Evolutionary conservation across 1,140 invertebrate genomes (phyloP).

Genomic region (Nasonia vitripennis): DNA sequence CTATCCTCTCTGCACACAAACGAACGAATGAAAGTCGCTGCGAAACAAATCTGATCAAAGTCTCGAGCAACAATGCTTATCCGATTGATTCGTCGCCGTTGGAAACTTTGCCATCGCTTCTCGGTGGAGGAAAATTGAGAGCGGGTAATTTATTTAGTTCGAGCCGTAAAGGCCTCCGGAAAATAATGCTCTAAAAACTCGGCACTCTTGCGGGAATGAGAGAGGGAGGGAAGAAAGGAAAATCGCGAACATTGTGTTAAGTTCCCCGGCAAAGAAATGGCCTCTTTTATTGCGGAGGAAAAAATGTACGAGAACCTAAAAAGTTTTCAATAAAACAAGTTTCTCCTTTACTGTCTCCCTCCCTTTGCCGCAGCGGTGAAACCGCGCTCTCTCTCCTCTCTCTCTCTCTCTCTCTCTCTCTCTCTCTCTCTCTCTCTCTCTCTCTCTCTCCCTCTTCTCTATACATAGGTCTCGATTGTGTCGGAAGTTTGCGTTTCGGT

Average conservation of each 20-base stretch:
- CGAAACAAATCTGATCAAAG: background rate
- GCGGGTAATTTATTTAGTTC: slow-evolving; percentile 47
- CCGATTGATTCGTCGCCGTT: background rate
- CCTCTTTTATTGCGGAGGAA: slow-evolving; percentile 32
- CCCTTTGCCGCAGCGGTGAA: no score
- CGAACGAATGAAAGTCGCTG: no score
- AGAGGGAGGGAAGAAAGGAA: slow-evolving; percentile 6
- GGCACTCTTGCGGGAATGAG: background rate
- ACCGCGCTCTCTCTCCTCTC: no score
- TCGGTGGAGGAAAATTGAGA: slow-evolving; percentile 29
- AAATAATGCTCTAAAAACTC: slow-evolving; percentile 40
- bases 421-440: background rate
- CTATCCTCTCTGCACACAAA: slow-evolving; percentile 72
- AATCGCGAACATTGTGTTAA: slow-evolving; percentile 44
- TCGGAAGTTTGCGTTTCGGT: slow-evolving; percentile 46
- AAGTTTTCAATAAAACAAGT: slow-evolving; percentile 50
- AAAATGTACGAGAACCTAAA: slow-evolving; percentile 28
- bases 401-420: no score
- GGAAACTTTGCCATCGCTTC: background rate
- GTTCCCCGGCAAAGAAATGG: slow-evolving; percentile 31
- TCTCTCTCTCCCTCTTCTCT: background rate
- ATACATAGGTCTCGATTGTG: slow-evolving; percentile 27
- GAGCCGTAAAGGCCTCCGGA: slow-evolving; percentile 5
- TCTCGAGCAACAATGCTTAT: background rate
- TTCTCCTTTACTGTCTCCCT: slow-evolving; percentile 20